Evolutionary conservation across 2,797 vertebrate species (phyloP), one percentile per base, ranked within the genome.

Genomic region (Acanthurus leucopareius): DNA sequence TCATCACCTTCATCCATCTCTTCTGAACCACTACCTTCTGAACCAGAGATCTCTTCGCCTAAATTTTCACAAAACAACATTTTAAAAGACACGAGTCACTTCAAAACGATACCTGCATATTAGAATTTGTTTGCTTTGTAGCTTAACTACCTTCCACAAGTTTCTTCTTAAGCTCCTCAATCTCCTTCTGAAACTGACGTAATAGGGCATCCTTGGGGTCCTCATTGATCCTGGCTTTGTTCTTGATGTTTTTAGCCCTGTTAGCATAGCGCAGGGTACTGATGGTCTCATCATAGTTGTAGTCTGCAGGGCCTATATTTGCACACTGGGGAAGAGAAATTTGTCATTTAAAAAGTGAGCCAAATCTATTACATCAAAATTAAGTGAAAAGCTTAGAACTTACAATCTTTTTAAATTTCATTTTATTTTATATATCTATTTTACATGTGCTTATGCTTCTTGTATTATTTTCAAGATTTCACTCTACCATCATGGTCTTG

Each of bases 251-350:
- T 93, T 99, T 99, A 85, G 98, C 98, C 86, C 98, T 94, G 66
- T 99, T 99, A 54, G 98, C 98, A 9, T 99, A 99, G 68, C 98
- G 96, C 60, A 99, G 94, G 0, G 98, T 99, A 88, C 98, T 99
- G 89, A 99, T 99, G 69, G 98, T 99, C 91, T 99, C 98, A 62
- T 99, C 98, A 0, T 99, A 99, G 92, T 99, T 99, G 86, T 99
- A 99, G 92, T 99, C 98, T 66, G 98, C 98, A 2, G 98, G 98
- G 13, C 98, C 98, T 6, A 99, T 98, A 88, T 99, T 99, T 81
- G 98, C 98, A 95, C 98, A 99, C 98, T 99, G 68, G 54, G 62
- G 17, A 32, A 38, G 25, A 86, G 47, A 88, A 45, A 5, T 4
- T 20, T 48, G 20, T 45, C 0, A 67, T 76, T 67, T 28, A 28